Base-by-base conservation (phyloP, 2,888 invertebrate species). In the Phytoseiulus persimilis region DNA sequence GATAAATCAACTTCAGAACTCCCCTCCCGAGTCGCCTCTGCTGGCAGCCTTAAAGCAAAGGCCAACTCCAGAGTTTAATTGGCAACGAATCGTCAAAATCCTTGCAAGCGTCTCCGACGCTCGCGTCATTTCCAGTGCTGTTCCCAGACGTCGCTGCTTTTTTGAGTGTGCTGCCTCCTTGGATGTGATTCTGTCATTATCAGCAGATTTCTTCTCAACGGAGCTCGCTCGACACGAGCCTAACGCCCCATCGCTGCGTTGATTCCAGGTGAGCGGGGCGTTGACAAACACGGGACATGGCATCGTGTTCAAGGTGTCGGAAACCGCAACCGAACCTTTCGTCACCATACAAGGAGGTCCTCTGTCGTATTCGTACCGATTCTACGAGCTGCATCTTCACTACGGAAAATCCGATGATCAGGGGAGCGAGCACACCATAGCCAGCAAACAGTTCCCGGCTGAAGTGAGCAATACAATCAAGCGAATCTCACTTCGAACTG, bases 301-400 rank as follows among this genome's bases (percentile, higher is more conserved):
- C 92, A 96, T 98, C 91, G 96, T 97, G 92, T 96, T 98, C 93
- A 95, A 96, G 11, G 95, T 97, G 91, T 90, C 90, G 5, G 96
- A 96, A 93, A 11, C 32, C 0, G 87, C 32, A 0, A 31, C 33
- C 32, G 87, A 87, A 39, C 87, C 87, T 31, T 33, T 45, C 9
- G 96, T 98, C 92, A 98, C 98, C 93, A 96, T 99, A 92, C 97
- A 97, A 0, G 98, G 98, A 0, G 99, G 99, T 1, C 98, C 99
- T 0, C 94, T 98, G 90, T 97, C 97, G 90, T 98, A 98, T 93
- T 96, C 96, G 92, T 98, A 98, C 94, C 96, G 96, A 93, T 96
- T 98, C 93, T 96, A 97, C 92, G 97, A 98, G 94, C 96, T 98
- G 91, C 97, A 98, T 93, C 95, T 98, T 92, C 98, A 98, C 93